A percentile compares a stretch with the other conserved stretches of the same genome.
Conservation (phyloP, 2,797 vertebrate species). For the Heterohyrax brucei region DNA sequence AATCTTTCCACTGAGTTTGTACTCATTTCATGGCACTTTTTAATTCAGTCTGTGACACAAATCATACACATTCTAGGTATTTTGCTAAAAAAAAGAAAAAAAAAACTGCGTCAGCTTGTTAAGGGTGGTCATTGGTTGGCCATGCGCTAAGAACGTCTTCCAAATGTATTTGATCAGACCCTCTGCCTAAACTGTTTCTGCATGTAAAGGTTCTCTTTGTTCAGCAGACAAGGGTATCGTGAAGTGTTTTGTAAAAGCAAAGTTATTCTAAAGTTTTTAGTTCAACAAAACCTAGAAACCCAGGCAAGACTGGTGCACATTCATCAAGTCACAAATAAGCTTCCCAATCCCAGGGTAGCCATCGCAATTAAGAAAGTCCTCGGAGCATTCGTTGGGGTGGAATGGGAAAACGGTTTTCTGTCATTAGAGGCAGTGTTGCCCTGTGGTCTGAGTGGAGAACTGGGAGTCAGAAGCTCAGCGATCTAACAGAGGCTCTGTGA, state of each 20-base stretch:
- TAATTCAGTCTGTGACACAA: background rate
- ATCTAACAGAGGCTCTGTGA: conserved; percentile 64
- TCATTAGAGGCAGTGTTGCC: conserved; percentile 85
- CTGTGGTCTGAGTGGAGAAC: conserved; percentile 84
- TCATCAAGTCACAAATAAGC: conserved; percentile 83
- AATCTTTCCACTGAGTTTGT: background rate
- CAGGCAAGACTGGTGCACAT: conserved; percentile 79
- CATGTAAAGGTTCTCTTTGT: conserved; percentile 37
- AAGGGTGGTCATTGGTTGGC: no score
- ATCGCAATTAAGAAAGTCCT: conserved; percentile 83
- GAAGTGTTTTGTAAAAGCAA: conserved; percentile 61
- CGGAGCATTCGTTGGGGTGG: conserved; percentile 80
- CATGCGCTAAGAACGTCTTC: accelerated
- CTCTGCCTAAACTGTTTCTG: background rate
- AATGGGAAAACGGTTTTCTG: conserved; percentile 80
- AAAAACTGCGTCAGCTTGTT: background rate
- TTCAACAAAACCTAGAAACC: conserved; percentile 83
- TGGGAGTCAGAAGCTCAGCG: conserved; percentile 84
- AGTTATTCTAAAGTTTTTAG: conserved; percentile 83
- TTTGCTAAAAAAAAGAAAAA: background rate
- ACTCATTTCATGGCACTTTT: background rate
- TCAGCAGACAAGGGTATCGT: background rate
- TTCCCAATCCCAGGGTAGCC: conserved; percentile 64
- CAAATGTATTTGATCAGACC: background rate
- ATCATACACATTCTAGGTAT: background rate